These are phyloP conservation scores for Lates japonicus DNA, from an alignment of 2,797 vertebrate species.

Conservation along the genomic window DNA sequence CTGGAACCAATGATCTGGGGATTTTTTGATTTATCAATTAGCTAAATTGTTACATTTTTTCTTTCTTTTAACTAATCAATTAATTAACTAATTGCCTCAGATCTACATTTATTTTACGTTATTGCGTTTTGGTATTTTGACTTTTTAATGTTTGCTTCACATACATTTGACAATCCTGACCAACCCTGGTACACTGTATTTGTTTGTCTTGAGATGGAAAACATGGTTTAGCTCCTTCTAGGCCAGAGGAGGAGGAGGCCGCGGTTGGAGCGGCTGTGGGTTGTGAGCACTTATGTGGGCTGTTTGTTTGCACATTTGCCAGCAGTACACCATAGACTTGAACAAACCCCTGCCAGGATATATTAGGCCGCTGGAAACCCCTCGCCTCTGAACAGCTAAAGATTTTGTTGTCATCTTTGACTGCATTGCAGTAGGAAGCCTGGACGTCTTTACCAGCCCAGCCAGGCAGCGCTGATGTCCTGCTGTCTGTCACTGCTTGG, in stretches of 20 bases:
- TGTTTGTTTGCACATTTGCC: conserved; percentile 48
- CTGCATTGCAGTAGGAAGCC: conserved; percentile 67
- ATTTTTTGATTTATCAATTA: not conserved
- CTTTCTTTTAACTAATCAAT: too few species aligned
- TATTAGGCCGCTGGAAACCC: conserved; percentile 24
- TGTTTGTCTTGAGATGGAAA: conserved; percentile 18
- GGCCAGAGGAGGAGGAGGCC: conserved; percentile 19
- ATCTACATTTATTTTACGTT: not conserved
- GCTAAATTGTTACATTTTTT: not conserved
- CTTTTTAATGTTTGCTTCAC: not conserved
- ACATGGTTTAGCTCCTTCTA: conserved; percentile 20
- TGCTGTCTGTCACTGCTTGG: conserved; percentile 58
- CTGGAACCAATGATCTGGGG: not conserved
- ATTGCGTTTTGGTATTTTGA: not conserved
- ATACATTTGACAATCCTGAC: conserved; percentile 8
- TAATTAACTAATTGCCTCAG: too few species aligned
- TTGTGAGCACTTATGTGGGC: conserved; percentile 11
- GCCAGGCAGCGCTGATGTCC: conserved; percentile 46
- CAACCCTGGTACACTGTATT: not conserved
- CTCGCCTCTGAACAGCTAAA: conserved; percentile 25
- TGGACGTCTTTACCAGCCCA: conserved; percentile 26
- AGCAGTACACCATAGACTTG: conserved; percentile 31
- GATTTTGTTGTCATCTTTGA: conserved; percentile 49
- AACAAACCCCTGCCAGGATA: conserved; percentile 31
- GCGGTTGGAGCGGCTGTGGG: not conserved